Conservation (phyloP, 2,888 invertebrate genomes). For the Antheraea assamensis region DNA sequence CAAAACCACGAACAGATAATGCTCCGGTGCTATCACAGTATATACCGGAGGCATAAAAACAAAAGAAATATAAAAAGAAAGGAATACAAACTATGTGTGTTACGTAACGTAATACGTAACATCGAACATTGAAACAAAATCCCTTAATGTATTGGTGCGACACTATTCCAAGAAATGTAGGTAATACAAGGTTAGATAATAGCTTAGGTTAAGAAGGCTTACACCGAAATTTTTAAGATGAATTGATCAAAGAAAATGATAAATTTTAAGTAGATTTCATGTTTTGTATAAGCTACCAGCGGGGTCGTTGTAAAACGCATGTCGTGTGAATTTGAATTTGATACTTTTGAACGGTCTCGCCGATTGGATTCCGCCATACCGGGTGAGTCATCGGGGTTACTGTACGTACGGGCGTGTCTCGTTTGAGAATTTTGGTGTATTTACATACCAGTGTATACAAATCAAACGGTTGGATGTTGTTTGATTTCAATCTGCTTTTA, state of each 20-base stretch:
- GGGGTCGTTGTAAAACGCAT: background rate
- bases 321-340: slow-evolving; percentile 42
- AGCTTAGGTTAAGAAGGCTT: background rate
- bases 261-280: background rate
- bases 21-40: too few relatives aligned
- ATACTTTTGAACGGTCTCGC: slow-evolving; percentile 52
- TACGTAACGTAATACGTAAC: too few relatives aligned
- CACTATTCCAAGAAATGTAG: background rate
- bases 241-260: background rate
- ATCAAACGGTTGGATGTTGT: background rate
- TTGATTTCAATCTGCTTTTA: background rate
- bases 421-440: slow-evolving; percentile 35
- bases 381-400: slow-evolving; percentile 68
- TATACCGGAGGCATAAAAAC: too few relatives aligned
- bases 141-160: background rate
- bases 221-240: background rate
- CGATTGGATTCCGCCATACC: slow-evolving; percentile 50
- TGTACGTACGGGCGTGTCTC: slow-evolving; percentile 38
- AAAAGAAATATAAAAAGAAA: too few relatives aligned
- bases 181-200: background rate
- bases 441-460: slow-evolving; percentile 3
- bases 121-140: too few relatives aligned
- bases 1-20: too few relatives aligned
- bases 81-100: too few relatives aligned
- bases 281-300: background rate